These are phyloP conservation scores for Taphrorychus bicolor DNA, from an alignment of 2,888 invertebrate species.

Conservation along the genomic window DNA sequence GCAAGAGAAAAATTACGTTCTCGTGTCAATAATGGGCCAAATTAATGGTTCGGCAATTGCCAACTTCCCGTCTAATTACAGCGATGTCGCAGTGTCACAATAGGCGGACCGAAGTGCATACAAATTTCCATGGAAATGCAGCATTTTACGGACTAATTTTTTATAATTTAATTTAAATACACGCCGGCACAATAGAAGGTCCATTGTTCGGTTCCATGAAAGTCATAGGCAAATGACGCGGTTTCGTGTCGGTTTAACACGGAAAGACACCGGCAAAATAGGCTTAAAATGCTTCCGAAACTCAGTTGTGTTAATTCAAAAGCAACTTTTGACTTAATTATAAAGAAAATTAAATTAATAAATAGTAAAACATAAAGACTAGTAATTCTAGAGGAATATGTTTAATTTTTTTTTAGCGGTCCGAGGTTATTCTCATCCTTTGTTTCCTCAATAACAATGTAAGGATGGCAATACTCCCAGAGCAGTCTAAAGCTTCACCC, in stretches of 20 bases:
- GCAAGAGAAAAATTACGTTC: constrained; percentile 11
- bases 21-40: constrained; percentile 18
- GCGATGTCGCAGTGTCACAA: constrained; percentile 25
- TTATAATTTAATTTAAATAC: constrained; percentile 27
- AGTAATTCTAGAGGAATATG: too few species aligned
- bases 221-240: constrained; percentile 23
- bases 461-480: too few species aligned
- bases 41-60: constrained; percentile 14
- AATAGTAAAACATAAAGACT: too few species aligned
- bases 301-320: too few species aligned
- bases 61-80: constrained; percentile 25
- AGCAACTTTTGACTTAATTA: too few species aligned
- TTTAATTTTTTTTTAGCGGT: too few species aligned
- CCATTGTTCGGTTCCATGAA: constrained; percentile 29
- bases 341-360: too few species aligned
- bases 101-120: constrained; percentile 19
- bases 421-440: too few species aligned
- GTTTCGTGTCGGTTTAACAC: neutral
- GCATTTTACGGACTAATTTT: constrained; percentile 25
- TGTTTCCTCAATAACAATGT: too few species aligned
- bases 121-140: constrained; percentile 30
- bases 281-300: too few species aligned
- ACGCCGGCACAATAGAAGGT: constrained; percentile 19
- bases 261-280: too few species aligned
- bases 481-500: too few species aligned